Conservation (phyloP, 2,113 vertebrate genomes). For the Ailurus styani region DNA sequence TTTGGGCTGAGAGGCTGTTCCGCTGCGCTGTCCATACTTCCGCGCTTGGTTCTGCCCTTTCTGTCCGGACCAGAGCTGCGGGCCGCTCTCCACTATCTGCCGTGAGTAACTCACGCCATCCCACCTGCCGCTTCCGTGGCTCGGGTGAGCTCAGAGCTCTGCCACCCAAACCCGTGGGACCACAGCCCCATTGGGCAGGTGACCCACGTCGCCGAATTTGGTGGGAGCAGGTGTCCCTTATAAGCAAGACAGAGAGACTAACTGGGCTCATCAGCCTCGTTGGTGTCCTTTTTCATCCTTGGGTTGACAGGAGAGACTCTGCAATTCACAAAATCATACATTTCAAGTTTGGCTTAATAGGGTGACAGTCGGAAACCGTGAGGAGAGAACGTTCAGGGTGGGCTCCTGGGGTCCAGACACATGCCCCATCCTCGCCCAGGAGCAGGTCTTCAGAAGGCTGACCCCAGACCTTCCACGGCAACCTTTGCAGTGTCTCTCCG, state of each 20-base stretch:
- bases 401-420: neutral
- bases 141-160: constrained; percentile 69
- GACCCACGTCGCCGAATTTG: constrained; percentile 49
- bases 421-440: neutral
- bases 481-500: accelerated
- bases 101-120: constrained; percentile 27
- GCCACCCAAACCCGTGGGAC: constrained; percentile 63
- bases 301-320: constrained; percentile 51
- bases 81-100: constrained; percentile 48
- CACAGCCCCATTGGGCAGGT: constrained; percentile 68
- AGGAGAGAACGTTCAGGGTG: neutral
- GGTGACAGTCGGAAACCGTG: constrained; percentile 44
- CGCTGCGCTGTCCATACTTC: accelerated
- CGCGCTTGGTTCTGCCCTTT: neutral
- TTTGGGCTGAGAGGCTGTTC: accelerated
- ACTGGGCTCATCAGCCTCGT: neutral
- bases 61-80: neutral
- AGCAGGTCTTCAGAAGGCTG: neutral
- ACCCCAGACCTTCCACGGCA: accelerated
- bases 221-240: constrained; percentile 5
- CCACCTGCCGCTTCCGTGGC: constrained; percentile 45
- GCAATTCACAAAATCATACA: constrained; percentile 35
- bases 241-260: no score
- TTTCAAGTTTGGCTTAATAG: constrained; percentile 29
- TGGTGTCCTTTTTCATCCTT: constrained; percentile 26